phyloP scores from a whole-genome alignment of 2,888 invertebrate species.

The Lasiommata megera region DNA sequence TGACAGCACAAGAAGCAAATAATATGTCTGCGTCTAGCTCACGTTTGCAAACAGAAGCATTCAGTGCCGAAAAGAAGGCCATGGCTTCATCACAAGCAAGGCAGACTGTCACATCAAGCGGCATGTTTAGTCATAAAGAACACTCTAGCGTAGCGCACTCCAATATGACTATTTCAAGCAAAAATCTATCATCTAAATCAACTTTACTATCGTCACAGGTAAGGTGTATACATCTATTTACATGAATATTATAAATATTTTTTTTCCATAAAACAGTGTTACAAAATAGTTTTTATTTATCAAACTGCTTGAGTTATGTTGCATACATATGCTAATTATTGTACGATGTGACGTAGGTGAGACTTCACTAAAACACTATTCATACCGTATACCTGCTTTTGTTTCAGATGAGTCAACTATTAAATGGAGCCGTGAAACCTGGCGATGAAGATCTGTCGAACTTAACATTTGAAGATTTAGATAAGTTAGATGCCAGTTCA shows the following conservation, averaged over 20 bases:
- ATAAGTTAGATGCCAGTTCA: conserved; percentile 87
- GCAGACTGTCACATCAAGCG: conserved; percentile 89
- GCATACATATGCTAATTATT: conserved; percentile 31
- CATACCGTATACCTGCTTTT: conserved; percentile 31
- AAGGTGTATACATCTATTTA: conserved; percentile 19
- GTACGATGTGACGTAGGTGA: conserved; percentile 36
- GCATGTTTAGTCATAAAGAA: conserved; percentile 88
- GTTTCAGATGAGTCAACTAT: conserved; percentile 83
- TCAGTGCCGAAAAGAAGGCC: conserved; percentile 90
- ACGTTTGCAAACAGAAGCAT: conserved; percentile 92
- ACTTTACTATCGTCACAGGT: conserved; percentile 81
- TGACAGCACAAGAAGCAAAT: conserved; percentile 92
- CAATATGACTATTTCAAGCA: conserved; percentile 89
- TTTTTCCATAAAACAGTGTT: not conserved
- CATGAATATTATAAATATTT: not conserved
- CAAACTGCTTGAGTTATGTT: conserved; percentile 11
- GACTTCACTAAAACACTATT: conserved; percentile 31
- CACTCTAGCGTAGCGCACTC: conserved; percentile 88
- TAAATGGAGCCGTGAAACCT: conserved; percentile 84
- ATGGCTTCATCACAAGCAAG: conserved; percentile 89
- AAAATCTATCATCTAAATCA: conserved; percentile 86
- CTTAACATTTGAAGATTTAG: conserved; percentile 89
- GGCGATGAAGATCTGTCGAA: conserved; percentile 86
- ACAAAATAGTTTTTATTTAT: not conserved
- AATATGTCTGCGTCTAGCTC: conserved; percentile 92